phyloP scores from a whole-genome alignment of 2,888 invertebrate species.

The Melanostoma scalare region DNA sequence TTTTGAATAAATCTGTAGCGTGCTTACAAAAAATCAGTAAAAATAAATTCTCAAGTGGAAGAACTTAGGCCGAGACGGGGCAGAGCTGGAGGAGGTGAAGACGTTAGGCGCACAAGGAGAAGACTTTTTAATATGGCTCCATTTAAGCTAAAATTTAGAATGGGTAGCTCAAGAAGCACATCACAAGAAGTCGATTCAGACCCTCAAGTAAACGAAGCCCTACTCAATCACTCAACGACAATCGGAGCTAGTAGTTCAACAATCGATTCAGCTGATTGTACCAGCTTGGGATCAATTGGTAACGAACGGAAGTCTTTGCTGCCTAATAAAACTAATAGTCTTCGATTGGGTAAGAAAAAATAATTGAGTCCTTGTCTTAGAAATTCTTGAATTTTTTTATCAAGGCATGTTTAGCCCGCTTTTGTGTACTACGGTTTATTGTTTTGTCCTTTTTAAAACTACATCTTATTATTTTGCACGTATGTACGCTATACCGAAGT shows the following conservation, averaged over 20 bases:
- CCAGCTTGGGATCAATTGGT: constrained; percentile 80
- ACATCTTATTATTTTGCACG: too few relatives aligned
- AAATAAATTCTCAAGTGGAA: constrained; percentile 71
- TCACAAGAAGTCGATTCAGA: constrained; percentile 82
- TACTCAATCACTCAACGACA: constrained; percentile 77
- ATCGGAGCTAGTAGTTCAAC: constrained; percentile 81
- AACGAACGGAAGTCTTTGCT: constrained; percentile 80
- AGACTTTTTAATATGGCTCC: constrained; percentile 79
- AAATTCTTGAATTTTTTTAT: not conserved
- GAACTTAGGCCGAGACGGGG: constrained; percentile 61
- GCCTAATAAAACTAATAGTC: constrained; percentile 79
- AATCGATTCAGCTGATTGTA: constrained; percentile 81
- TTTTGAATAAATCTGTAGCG: constrained; percentile 58
- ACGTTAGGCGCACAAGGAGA: constrained; percentile 57
- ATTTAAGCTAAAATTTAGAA: constrained; percentile 82
- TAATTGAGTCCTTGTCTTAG: not conserved
- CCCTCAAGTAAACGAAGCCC: constrained; percentile 81
- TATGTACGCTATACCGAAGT: too few relatives aligned
- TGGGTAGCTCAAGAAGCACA: constrained; percentile 82
- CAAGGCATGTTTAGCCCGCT: constrained; percentile 1
- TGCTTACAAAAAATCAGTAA: constrained; percentile 49
- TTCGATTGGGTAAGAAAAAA: constrained; percentile 80
- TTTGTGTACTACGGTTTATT: too few relatives aligned
- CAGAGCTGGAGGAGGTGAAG: constrained; percentile 64
- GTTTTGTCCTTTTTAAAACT: too few relatives aligned